phyloP scores from a whole-genome alignment of 2,888 invertebrate genomes.

The Sympetrum striolatum region DNA sequence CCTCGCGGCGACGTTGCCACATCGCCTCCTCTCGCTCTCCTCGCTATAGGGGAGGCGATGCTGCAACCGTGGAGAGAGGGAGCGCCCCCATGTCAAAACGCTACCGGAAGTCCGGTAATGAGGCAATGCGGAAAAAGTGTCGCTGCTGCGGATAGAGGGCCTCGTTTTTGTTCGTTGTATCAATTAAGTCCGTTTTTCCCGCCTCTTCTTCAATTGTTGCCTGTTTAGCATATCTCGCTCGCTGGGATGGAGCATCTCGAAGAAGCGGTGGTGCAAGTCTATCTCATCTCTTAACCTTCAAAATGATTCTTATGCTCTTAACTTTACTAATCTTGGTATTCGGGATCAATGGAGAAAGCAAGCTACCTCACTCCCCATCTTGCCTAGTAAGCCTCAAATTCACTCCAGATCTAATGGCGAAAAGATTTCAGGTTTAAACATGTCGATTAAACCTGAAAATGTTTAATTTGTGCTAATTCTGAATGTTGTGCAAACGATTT shows the following conservation, averaged over 20 bases:
- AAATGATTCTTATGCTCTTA: too few species aligned
- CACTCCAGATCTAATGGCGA: too few species aligned
- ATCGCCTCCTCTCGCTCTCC: not conserved
- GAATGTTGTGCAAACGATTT: too few species aligned
- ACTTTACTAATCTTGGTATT: too few species aligned
- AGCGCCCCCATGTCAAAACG: not conserved
- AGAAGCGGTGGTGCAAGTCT: not conserved
- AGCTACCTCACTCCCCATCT: too few species aligned
- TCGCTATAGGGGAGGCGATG: not conserved
- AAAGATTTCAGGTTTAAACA: too few species aligned
- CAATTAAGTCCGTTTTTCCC: not conserved
- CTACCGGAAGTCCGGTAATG: conserved; percentile 36
- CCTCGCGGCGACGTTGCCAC: conserved; percentile 8
- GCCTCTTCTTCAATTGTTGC: not conserved
- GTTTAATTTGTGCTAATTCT: too few species aligned
- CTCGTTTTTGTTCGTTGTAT: not conserved
- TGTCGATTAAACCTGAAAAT: too few species aligned
- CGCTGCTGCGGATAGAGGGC: conserved; percentile 33
- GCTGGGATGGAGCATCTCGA: not conserved
- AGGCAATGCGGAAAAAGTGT: conserved; percentile 42
- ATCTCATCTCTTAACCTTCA: too few species aligned
- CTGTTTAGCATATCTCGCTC: not conserved
- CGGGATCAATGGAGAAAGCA: too few species aligned
- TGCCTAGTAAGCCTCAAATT: too few species aligned
- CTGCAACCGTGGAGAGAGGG: not conserved